These are phyloP conservation scores for Ariopsis seemanni DNA, from an alignment of 2,113 vertebrate species.

Conservation along the genomic window DNA sequence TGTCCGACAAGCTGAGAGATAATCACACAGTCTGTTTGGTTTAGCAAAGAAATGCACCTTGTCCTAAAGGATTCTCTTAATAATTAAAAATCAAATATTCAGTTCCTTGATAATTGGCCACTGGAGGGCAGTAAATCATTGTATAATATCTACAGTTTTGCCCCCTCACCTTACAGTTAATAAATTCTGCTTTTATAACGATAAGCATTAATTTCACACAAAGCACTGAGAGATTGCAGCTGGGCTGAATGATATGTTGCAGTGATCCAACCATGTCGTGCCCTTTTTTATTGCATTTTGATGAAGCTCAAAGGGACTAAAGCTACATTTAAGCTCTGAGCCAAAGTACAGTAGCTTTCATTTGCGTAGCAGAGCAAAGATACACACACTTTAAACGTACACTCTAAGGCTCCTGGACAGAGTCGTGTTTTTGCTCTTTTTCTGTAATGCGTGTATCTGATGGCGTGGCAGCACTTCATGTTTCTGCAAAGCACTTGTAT, in stretches of 20 bases:
- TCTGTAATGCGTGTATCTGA: conserved; percentile 50
- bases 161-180: conserved; percentile 6
- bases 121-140: conserved; percentile 78
- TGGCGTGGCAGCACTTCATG: conserved; percentile 61
- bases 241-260: conserved; percentile 49
- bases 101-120: conserved; percentile 30
- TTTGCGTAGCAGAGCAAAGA: conserved; percentile 69
- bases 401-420: conserved; percentile 57
- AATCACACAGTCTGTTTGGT: neutral
- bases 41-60: neutral
- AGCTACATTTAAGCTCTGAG: conserved; percentile 59
- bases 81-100: neutral
- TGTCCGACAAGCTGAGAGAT: neutral
- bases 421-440: conserved; percentile 41
- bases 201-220: conserved; percentile 20
- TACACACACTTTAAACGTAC: conserved; percentile 51
- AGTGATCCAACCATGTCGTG: conserved; percentile 55
- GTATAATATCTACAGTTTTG: conserved; percentile 40
- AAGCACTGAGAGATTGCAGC: neutral
- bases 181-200: conserved; percentile 22
- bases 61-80: neutral
- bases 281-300: conserved; percentile 58
- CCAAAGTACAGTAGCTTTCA: conserved; percentile 57
- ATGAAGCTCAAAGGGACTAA: conserved; percentile 46
- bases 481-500: conserved; percentile 65